Percentiles rank a stretch among this genome's conserved stretches.
phyloP scores from a whole-genome alignment of 2,888 invertebrate species.

The Pristionchus fissidentatus region DNA sequence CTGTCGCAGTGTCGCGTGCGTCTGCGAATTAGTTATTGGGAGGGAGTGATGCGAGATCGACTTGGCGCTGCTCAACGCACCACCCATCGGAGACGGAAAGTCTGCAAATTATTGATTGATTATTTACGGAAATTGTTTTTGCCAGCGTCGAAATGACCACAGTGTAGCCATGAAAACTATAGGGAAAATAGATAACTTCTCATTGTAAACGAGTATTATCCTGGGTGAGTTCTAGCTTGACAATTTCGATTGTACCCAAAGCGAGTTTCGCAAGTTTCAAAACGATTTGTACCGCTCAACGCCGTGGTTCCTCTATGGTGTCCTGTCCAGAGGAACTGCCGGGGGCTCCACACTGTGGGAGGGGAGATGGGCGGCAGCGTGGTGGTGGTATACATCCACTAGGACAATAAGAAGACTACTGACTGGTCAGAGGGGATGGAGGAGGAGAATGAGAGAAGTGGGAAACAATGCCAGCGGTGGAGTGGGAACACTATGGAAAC shows the following conservation, averaged over 20 bases:
- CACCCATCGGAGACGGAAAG: slow-evolving; percentile 8
- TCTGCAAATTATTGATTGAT: slow-evolving; percentile 1
- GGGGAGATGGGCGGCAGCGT: slow-evolving; percentile 33
- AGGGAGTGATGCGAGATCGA: not conserved
- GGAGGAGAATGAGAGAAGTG: not conserved
- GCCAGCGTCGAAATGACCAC: too few species aligned
- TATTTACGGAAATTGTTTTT: too few species aligned
- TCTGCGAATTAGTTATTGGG: slow-evolving; percentile 1
- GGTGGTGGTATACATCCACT: not conserved
- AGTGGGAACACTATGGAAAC: too few species aligned
- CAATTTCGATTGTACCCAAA: not conserved
- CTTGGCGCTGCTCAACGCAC: slow-evolving; percentile 9
- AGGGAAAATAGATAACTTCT: too few species aligned
- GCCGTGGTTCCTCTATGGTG: not conserved
- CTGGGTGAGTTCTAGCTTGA: too few species aligned
- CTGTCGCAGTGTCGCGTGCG: not conserved
- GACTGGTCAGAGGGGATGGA: too few species aligned
- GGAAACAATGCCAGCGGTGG: not conserved
- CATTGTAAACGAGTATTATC: too few species aligned
- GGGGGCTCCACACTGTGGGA: not conserved
- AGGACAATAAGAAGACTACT: not conserved
- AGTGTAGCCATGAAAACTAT: too few species aligned
- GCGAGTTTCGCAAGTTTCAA: not conserved
- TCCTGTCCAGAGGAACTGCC: slow-evolving; percentile 42
- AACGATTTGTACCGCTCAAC: not conserved